A percentile compares a stretch with the other conserved stretches of the same genome.
Conservation (phyloP, 2,888 invertebrate genomes). For the Thera obeliscata region DNA sequence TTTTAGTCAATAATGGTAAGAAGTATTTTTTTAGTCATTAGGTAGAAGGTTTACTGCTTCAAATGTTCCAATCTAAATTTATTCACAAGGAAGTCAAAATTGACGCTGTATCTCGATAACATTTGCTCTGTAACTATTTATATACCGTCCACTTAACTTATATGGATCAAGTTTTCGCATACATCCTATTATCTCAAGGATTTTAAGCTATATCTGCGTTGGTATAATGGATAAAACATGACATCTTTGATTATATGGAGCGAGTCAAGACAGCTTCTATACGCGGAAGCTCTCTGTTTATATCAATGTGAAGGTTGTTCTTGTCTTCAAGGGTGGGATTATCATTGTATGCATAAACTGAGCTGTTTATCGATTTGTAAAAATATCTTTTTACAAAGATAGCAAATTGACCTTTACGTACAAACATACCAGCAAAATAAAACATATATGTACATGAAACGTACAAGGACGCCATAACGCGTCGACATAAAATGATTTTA, state of each 20-base stretch:
- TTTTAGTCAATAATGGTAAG: conserved; percentile 21
- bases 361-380: conserved; percentile 44
- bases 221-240: conserved; percentile 40
- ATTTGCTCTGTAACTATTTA: conserved; percentile 25
- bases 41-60: too few species aligned
- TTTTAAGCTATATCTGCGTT: conserved; percentile 25
- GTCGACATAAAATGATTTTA: neutral
- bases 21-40: too few species aligned
- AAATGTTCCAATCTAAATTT: too few species aligned
- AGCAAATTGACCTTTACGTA: neutral
- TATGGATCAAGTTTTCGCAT: conserved; percentile 47
- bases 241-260: conserved; percentile 53
- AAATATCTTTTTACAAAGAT: conserved; percentile 7
- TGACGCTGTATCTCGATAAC: neutral
- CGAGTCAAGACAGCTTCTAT: conserved; percentile 45
- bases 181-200: conserved; percentile 55
- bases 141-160: conserved; percentile 32
- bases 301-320: conserved; percentile 61
- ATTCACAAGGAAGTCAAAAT: neutral
- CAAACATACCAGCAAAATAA: too few species aligned
- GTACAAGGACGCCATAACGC: neutral
- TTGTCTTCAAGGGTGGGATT: conserved; percentile 66
- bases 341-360: conserved; percentile 56
- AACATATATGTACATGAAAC: too few species aligned
- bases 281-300: conserved; percentile 58